These are phyloP conservation scores for Tetrapedia diversipes DNA, from an alignment of 2,888 invertebrate genomes.

Conservation along the genomic window DNA sequence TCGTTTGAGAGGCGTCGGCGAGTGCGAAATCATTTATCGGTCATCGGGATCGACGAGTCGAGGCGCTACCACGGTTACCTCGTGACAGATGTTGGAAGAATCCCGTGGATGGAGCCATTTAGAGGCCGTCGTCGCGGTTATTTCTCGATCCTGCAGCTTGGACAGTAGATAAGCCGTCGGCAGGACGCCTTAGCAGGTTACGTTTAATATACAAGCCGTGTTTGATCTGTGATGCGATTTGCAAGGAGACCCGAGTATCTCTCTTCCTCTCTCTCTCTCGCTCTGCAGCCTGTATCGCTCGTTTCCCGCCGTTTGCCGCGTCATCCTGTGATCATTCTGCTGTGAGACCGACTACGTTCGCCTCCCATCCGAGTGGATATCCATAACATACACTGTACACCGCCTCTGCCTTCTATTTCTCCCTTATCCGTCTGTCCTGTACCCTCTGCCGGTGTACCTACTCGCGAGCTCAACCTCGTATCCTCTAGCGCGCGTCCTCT, in stretches of 20 bases:
- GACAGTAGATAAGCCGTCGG: conserved; percentile 73
- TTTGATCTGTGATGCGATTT: conserved; percentile 83
- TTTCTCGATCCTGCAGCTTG: conserved; percentile 46
- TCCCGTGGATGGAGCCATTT: neutral
- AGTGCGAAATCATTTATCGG: conserved; percentile 20
- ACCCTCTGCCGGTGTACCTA: neutral
- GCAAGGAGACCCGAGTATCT: conserved; percentile 72
- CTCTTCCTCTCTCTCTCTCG: too few relatives aligned
- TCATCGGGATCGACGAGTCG: neutral
- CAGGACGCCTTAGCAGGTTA: conserved; percentile 70
- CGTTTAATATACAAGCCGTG: conserved; percentile 82
- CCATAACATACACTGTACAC: conserved; percentile 64
- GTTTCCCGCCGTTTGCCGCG: conserved; percentile 73
- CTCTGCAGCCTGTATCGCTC: conserved; percentile 60
- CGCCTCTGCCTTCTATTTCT: conserved; percentile 43
- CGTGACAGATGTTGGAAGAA: conserved; percentile 7
- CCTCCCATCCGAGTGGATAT: conserved; percentile 72
- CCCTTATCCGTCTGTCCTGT: conserved; percentile 28
- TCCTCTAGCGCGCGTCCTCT: conserved; percentile 8
- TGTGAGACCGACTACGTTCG: conserved; percentile 80
- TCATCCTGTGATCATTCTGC: conserved; percentile 82
- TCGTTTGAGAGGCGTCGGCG: conserved; percentile 10
- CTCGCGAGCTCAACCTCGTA: neutral
- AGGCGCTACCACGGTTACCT: too few relatives aligned
- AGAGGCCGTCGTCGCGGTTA: conserved; percentile 21